These are phyloP conservation scores for Rhombomys opimus DNA, from an alignment of 2,113 vertebrate genomes.

Conservation along the genomic window DNA sequence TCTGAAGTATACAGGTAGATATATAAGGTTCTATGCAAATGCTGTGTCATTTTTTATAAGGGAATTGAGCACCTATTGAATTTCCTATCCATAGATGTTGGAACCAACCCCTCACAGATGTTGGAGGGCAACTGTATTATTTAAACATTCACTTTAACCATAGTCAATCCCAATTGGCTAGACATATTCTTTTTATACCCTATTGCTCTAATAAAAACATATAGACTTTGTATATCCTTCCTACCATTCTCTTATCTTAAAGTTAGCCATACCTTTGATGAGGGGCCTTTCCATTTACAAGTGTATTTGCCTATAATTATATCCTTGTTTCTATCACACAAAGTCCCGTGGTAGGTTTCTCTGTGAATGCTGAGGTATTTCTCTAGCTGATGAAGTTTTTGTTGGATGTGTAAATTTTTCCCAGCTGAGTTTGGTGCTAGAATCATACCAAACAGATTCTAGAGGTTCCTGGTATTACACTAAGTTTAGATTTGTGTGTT, in stretches of 20 bases:
- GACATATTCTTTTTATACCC: not conserved
- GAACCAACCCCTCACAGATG: not conserved
- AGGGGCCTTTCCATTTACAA: not conserved
- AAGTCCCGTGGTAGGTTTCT: not conserved
- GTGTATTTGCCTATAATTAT: not conserved
- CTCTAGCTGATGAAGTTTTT: not conserved
- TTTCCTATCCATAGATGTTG: not conserved
- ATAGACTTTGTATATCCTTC: not conserved
- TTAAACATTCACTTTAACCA: not conserved
- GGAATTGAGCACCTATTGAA: not conserved
- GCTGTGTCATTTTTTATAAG: not conserved
- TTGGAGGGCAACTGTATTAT: not conserved
- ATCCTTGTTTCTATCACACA: not conserved
- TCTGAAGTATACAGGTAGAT: not conserved
- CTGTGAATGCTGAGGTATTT: not conserved
- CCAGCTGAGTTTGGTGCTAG: constrained; percentile 59
- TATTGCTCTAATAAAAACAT: not conserved
- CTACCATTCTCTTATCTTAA: not conserved
- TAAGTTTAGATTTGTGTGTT: constrained; percentile 57
- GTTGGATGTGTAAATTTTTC: constrained; percentile 30
- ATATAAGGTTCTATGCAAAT: not conserved
- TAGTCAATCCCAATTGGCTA: not conserved
- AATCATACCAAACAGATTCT: constrained; percentile 56
- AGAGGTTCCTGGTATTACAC: constrained; percentile 53
- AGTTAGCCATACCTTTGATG: not conserved